phyloP scores from a whole-genome alignment of 2,797 vertebrate genomes.

The Geotrypetes seraphini region DNA sequence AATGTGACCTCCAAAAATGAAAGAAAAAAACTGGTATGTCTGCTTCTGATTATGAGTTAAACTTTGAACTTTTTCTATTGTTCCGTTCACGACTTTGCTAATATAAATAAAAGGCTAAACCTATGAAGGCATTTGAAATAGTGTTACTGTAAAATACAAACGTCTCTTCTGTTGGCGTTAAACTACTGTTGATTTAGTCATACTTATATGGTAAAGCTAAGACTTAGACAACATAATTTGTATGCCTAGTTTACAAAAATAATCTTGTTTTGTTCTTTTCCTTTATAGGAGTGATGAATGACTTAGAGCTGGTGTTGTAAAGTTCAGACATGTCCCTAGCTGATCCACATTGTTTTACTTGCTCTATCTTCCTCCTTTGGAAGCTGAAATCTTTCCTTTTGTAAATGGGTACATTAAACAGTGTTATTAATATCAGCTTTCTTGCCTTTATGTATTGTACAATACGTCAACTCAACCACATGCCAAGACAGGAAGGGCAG shows the following conservation, averaged over 20 bases:
- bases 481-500: slow-evolving; percentile 35
- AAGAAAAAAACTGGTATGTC: slow-evolving; percentile 7
- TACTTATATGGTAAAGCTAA: slow-evolving; percentile 30
- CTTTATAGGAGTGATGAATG: slow-evolving; percentile 28
- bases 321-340: slow-evolving; percentile 38
- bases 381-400: slow-evolving; percentile 37
- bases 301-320: slow-evolving; percentile 3
- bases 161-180: slow-evolving; percentile 13
- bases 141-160: slow-evolving; percentile 18
- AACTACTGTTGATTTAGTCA: slow-evolving; percentile 32
- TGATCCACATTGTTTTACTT: slow-evolving; percentile 23
- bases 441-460: not conserved
- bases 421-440: slow-evolving; percentile 25
- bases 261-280: slow-evolving; percentile 36
- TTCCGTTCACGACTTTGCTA: slow-evolving; percentile 35
- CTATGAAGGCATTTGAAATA: slow-evolving; percentile 34
- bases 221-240: slow-evolving; percentile 27
- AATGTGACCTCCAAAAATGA: slow-evolving; percentile 6
- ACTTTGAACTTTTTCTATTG: slow-evolving; percentile 46
- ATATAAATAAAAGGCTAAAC: slow-evolving; percentile 30
- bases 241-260: slow-evolving; percentile 40
- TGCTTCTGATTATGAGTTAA: slow-evolving; percentile 56
- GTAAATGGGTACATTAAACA: slow-evolving; percentile 37
- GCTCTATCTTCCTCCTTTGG: slow-evolving; percentile 30
- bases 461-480: slow-evolving; percentile 18